These are phyloP conservation scores for Megamerina dolium DNA, from an alignment of 2,888 invertebrate genomes.

Conservation along the genomic window DNA sequence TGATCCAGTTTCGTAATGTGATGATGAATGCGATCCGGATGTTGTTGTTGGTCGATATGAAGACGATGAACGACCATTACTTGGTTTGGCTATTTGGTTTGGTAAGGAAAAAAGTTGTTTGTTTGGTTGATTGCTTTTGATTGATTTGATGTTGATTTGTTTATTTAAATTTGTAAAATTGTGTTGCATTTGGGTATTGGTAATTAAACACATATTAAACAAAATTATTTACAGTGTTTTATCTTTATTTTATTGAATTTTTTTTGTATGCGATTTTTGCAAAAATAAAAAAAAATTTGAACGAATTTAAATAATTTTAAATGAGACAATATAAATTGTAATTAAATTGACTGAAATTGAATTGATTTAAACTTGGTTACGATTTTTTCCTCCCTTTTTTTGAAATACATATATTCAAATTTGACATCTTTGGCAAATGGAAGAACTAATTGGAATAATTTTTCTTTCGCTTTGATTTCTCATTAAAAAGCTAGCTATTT, in stretches of 20 bases:
- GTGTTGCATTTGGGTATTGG: slow-evolving; percentile 10
- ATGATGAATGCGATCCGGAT: slow-evolving; percentile 47
- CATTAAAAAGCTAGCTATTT: too few relatives aligned
- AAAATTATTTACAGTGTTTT: too few relatives aligned
- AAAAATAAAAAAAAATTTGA: slow-evolving; percentile 13
- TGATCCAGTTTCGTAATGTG: slow-evolving; percentile 47
- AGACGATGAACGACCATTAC: slow-evolving; percentile 48
- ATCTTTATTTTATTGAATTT: slow-evolving; percentile 10
- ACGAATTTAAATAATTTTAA: slow-evolving; percentile 23
- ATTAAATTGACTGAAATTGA: too few relatives aligned
- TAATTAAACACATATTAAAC: slow-evolving; percentile 17
- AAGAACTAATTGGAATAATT: too few relatives aligned
- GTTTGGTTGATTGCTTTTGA: slow-evolving; percentile 15
- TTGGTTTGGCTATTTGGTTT: slow-evolving; percentile 49
- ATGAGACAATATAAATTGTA: too few relatives aligned
- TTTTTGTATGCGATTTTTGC: too few relatives aligned
- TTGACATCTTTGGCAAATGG: too few relatives aligned
- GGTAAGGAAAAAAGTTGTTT: slow-evolving; percentile 37
- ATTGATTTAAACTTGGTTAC: too few relatives aligned
- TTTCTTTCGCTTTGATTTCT: too few relatives aligned
- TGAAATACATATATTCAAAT: too few relatives aligned
- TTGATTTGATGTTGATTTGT: too few relatives aligned
- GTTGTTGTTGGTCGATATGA: slow-evolving; percentile 46
- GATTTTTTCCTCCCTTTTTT: too few relatives aligned
- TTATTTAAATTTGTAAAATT: slow-evolving; percentile 21